Conservation (phyloP, 2,888 invertebrate species). For the Cantharis nigra region DNA sequence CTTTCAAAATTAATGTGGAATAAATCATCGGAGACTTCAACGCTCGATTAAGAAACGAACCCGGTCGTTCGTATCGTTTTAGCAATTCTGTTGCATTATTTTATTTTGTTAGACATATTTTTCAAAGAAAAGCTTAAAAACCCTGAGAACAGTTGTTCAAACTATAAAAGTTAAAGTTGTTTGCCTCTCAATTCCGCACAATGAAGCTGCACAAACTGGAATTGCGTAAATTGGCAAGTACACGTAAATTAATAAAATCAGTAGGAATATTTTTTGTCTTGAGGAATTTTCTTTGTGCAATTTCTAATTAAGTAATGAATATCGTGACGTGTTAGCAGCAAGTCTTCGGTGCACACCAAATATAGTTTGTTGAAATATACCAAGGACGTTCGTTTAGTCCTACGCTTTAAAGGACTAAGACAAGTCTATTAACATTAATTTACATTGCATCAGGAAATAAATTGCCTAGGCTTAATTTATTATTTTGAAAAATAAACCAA, state of each 20-base stretch:
- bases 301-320: constrained; percentile 1
- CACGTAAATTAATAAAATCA: background rate
- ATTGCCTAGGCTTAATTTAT: background rate
- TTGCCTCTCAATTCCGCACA: background rate
- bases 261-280: background rate
- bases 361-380: constrained; percentile 1
- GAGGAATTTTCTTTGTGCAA: background rate
- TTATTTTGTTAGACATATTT: background rate
- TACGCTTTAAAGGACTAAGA: background rate
- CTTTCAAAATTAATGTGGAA: background rate
- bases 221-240: background rate
- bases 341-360: background rate
- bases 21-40: background rate
- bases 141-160: background rate
- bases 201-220: background rate
- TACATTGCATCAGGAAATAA: background rate
- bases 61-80: background rate
- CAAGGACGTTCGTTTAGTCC: background rate
- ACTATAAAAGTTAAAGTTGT: background rate
- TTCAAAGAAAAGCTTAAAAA: background rate
- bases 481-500: background rate
- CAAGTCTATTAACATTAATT: background rate
- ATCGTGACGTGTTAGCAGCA: background rate
- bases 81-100: background rate
- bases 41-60: background rate